phyloP scores from a whole-genome alignment of 1,140 invertebrate genomes.

The Babylonia areolata region DNA sequence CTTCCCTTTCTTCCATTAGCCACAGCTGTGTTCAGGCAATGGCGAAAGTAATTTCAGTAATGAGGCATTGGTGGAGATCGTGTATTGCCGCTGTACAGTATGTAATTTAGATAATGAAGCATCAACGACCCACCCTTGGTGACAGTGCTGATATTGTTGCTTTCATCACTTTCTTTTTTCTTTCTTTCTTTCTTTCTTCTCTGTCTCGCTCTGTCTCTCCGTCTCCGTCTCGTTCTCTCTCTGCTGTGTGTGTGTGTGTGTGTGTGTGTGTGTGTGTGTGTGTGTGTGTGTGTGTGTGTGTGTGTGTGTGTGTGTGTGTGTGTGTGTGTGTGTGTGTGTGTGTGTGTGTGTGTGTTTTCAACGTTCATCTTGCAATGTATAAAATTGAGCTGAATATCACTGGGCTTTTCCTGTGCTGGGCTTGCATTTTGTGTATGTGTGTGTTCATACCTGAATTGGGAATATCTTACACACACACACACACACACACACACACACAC shows the following conservation, averaged over 20 bases:
- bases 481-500: constrained; percentile 23
- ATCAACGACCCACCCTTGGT: too few species aligned
- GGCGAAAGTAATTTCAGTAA: too few species aligned
- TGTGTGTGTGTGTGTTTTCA: background rate
- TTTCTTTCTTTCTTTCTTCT: background rate
- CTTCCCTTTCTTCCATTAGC: too few species aligned
- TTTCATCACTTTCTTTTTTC: background rate
- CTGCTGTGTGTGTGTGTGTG: background rate
- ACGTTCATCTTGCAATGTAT: too few species aligned
- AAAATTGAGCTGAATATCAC: too few species aligned
- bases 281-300: constrained; percentile 16
- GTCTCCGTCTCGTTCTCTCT: background rate
- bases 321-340: background rate
- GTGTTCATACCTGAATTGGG: background rate
- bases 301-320: constrained; percentile 2
- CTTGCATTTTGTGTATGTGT: background rate
- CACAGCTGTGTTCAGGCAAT: too few species aligned
- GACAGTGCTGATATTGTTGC: too few species aligned
- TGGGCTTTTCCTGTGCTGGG: too few species aligned
- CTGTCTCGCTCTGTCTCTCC: background rate
- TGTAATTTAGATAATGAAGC: too few species aligned
- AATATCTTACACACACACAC: background rate
- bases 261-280: constrained; percentile 31
- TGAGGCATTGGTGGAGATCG: too few species aligned
- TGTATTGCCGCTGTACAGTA: too few species aligned